Evolutionary conservation across 2,888 invertebrate species (phyloP).

Genomic region (Agrochola litura): DNA sequence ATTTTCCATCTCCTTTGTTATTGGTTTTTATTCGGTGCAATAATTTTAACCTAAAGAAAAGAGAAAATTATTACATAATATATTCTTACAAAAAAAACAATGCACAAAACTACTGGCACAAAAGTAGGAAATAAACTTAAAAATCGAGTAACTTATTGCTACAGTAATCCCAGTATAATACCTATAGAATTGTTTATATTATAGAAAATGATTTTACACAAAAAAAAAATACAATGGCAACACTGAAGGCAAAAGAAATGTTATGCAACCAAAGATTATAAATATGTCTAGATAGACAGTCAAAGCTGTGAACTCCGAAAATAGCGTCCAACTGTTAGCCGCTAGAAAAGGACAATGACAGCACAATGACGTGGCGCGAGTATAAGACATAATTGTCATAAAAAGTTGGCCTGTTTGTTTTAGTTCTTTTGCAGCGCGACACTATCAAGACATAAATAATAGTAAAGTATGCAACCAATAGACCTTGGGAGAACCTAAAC

Average conservation of each 20-base stretch:
- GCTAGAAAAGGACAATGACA: too few species aligned
- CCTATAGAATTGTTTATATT: not conserved
- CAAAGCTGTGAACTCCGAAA: too few species aligned
- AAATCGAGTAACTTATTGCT: not conserved
- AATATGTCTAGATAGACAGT: too few species aligned
- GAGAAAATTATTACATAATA: too few species aligned
- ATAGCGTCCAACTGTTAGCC: too few species aligned
- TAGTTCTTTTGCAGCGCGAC: too few species aligned
- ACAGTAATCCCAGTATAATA: not conserved
- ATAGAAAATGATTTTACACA: not conserved
- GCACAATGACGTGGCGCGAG: too few species aligned
- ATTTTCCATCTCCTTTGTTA: too few species aligned
- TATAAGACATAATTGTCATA: too few species aligned
- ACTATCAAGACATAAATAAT: too few species aligned
- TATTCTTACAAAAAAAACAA: not conserved
- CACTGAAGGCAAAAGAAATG: not conserved
- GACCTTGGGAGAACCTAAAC: not conserved
- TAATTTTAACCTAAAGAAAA: not conserved
- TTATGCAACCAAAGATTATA: not conserved
- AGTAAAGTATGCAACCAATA: too few species aligned
- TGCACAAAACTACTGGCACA: not conserved
- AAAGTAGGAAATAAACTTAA: not conserved
- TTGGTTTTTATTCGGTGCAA: not conserved
- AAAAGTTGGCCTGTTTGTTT: too few species aligned
- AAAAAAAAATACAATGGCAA: not conserved